phyloP scores from a whole-genome alignment of 2,888 invertebrate species.

The Ramazzottius varieornatus region DNA sequence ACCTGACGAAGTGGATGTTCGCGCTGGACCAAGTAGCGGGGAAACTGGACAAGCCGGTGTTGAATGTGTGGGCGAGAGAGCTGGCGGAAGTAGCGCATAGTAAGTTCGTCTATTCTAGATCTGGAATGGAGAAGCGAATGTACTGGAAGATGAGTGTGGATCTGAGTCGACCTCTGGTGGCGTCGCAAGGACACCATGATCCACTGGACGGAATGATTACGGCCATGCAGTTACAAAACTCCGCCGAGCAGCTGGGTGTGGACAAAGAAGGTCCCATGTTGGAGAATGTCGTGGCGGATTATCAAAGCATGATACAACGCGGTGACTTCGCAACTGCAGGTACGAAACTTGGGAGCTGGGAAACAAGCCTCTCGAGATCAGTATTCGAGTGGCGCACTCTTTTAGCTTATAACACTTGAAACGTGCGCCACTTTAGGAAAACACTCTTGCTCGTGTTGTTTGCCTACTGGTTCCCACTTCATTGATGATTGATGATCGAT shows the following conservation, averaged over 20 bases:
- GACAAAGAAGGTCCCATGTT: slow-evolving; percentile 9
- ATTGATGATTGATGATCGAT: too few species aligned
- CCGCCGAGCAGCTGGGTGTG: slow-evolving; percentile 7
- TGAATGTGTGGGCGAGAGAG: slow-evolving; percentile 10
- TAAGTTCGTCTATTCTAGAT: slow-evolving; percentile 9
- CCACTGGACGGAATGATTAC: slow-evolving; percentile 10
- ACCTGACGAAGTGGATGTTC: slow-evolving; percentile 12
- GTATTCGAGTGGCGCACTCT: too few species aligned
- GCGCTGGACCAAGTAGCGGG: slow-evolving; percentile 10
- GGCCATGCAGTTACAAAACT: slow-evolving; percentile 8
- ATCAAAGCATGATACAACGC: background rate
- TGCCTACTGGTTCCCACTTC: too few species aligned
- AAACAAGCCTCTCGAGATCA: too few species aligned
- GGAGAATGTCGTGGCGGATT: slow-evolving; percentile 7
- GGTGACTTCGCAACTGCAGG: background rate
- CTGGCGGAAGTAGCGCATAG: slow-evolving; percentile 9
- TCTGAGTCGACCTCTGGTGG: slow-evolving; percentile 8
- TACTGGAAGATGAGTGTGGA: slow-evolving; percentile 11
- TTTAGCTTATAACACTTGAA: too few species aligned
- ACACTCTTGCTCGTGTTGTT: too few species aligned
- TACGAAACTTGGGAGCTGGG: too few species aligned
- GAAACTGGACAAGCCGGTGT: slow-evolving; percentile 9
- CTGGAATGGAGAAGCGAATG: slow-evolving; percentile 7
- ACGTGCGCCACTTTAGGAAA: too few species aligned
- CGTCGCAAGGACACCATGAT: slow-evolving; percentile 9